Base-by-base conservation (phyloP, 2,797 vertebrate genomes). In the Lagorchestes hirsutus region DNA sequence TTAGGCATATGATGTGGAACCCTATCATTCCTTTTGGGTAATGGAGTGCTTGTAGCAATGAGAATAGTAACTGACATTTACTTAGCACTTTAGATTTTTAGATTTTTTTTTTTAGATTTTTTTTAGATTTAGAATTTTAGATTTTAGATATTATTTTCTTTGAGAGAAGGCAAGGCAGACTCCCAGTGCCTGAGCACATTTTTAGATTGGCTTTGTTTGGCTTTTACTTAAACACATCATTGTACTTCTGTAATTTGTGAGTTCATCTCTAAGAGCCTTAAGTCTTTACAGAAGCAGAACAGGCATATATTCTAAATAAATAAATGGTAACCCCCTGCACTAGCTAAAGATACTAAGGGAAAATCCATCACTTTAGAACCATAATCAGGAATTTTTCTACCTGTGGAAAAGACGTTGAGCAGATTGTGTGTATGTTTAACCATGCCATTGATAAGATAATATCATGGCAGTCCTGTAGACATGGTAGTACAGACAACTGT, bases 61-160 rank as follows among this genome's bases (percentile, higher is more conserved):
- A 96, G 55, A 93, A 55, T 1, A 16, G 50, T 29, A 87, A 94
- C 27, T 92, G 29, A 55, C 31, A n/a, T 67, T 95, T 54, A 93
- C 40, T 56, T 55, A 90, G 34, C 40, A 62, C 18, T 82, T 56
- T 11, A 62, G 46, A 46, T 46, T 46, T 46, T 46, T 46, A 46
- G 46, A 46, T 46, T 46, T 46, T 46, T 46, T 46, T 46, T 46
- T 46, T 46, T 46, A 46, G 46, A 46, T 46, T 46, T 46, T 46
- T 46, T 46, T 46, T 46, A 46, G 46, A 46, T 46, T 46, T 46
- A 46, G 46, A 46, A 46, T 46, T 46, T 46, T 46, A 46, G 46
- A 46, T 46, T 46, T 46, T 46, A 46, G 46, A 46, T 46, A 27
- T 74, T 90, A 94, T 54, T 62, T 92, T 28, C 57, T 22, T 74